Conservation (phyloP, 92 coral and sea anemone genomes). For the Umimayanthus chanpuru region DNA sequence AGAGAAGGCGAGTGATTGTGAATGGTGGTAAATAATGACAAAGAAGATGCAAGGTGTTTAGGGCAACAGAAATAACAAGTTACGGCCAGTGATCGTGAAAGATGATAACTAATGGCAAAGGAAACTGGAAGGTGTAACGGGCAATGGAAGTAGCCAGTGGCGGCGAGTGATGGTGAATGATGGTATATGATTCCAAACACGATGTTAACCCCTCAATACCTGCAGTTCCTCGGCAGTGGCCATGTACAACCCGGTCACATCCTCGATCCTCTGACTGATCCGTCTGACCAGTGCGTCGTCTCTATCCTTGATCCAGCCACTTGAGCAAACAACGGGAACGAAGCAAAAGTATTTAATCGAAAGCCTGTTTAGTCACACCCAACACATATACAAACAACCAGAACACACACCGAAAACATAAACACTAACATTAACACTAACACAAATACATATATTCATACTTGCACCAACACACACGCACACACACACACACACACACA, state of each 20-base stretch:
- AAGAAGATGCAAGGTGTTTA: too few relatives aligned
- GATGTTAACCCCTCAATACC: conserved; percentile 44
- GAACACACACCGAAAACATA: not conserved
- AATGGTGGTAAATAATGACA: too few relatives aligned
- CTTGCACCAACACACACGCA: not conserved
- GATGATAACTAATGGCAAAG: too few relatives aligned
- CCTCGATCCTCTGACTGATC: conserved; percentile 79
- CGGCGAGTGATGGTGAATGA: too few relatives aligned
- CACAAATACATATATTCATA: too few relatives aligned
- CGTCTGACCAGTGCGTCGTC: conserved; percentile 2
- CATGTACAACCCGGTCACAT: conserved; percentile 83
- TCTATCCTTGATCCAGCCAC: not conserved
- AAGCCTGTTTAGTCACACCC: not conserved
- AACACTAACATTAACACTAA: not conserved
- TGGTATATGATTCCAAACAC: too few relatives aligned
- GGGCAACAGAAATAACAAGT: too few relatives aligned
- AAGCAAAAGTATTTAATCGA: not conserved
- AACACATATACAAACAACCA: not conserved
- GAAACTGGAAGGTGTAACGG: too few relatives aligned
- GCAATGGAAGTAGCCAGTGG: too few relatives aligned
- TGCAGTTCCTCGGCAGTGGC: conserved; percentile 93
- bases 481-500: not conserved
- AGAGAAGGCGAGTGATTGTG: too few relatives aligned
- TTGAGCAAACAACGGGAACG: not conserved
- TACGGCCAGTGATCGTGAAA: too few relatives aligned